phyloP scores from a whole-genome alignment of 2,797 vertebrate species.

The Darevskia nairensis region DNA sequence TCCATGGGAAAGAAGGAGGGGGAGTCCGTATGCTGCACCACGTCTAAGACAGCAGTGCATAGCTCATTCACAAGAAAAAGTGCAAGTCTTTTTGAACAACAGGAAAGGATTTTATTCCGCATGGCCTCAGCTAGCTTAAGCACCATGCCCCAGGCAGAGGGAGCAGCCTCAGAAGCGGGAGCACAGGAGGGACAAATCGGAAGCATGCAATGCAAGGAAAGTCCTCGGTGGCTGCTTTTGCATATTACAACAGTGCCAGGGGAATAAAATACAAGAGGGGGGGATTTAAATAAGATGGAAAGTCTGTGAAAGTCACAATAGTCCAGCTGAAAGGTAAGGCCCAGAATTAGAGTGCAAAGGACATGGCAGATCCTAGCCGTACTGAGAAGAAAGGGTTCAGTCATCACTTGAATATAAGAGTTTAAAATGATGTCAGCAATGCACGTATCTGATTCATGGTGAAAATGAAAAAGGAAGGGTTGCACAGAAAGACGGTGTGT shows the following conservation, averaged over 20 bases:
- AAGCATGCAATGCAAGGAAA: too few species aligned
- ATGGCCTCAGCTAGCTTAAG: too few species aligned
- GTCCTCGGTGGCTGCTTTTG: too few species aligned
- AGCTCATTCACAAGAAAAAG: not conserved
- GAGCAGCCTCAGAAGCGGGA: too few species aligned
- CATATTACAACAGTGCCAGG: not conserved
- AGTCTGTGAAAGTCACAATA: not conserved
- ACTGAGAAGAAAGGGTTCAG: not conserved
- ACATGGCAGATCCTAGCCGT: not conserved
- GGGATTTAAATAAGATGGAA: not conserved
- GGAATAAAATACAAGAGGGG: not conserved
- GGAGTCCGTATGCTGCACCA: too few species aligned
- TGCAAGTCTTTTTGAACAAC: too few species aligned
- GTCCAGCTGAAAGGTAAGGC: not conserved
- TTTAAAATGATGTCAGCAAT: not conserved
- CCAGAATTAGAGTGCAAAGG: not conserved
- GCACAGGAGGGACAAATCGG: too few species aligned
- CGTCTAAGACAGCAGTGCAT: not conserved
- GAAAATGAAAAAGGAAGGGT: not conserved
- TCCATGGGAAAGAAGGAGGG: too few species aligned
- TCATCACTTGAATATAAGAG: not conserved
- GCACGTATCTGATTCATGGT: not conserved
- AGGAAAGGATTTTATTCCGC: too few species aligned
- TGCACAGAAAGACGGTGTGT: not conserved
- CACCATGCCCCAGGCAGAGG: too few species aligned